Conservation (phyloP, 2,113 vertebrate species). For the Canis aureus region DNA sequence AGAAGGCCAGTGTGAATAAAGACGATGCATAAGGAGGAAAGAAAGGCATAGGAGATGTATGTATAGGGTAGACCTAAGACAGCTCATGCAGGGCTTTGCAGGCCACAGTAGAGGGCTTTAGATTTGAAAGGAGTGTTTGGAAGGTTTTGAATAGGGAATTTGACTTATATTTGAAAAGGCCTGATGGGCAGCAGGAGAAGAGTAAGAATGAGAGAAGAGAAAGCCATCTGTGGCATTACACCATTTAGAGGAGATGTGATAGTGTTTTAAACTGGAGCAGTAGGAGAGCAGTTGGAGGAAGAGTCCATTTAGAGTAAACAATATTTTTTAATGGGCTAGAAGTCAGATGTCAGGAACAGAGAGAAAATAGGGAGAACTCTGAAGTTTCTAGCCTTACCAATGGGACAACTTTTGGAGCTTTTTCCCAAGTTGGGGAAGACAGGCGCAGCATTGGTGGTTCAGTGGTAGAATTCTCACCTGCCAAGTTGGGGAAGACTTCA, state of each 20-base stretch:
- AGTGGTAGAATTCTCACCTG: too few relatives aligned
- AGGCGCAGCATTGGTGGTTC: too few relatives aligned
- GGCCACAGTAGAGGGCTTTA: background rate
- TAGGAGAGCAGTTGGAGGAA: background rate
- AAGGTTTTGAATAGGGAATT: background rate
- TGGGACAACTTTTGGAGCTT: background rate
- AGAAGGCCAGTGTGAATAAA: background rate
- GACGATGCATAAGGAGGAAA: background rate
- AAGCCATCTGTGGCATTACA: background rate
- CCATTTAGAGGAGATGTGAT: background rate
- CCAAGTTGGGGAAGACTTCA: background rate
- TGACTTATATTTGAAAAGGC: background rate
- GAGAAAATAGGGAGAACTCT: background rate
- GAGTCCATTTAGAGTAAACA: background rate
- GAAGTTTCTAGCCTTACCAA: background rate
- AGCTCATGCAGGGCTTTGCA: background rate
- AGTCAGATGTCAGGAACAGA: background rate
- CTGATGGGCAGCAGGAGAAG: background rate
- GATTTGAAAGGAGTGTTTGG: background rate
- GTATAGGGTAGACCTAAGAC: background rate
- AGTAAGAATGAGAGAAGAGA: background rate
- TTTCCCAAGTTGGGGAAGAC: background rate
- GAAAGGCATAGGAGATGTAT: background rate
- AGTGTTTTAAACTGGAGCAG: background rate
- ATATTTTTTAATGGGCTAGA: background rate